Percentiles rank a stretch among this genome's conserved stretches.
These are phyloP conservation scores for Candidula unifasciata DNA, from an alignment of 2,888 invertebrate species.

Conservation along the genomic window DNA sequence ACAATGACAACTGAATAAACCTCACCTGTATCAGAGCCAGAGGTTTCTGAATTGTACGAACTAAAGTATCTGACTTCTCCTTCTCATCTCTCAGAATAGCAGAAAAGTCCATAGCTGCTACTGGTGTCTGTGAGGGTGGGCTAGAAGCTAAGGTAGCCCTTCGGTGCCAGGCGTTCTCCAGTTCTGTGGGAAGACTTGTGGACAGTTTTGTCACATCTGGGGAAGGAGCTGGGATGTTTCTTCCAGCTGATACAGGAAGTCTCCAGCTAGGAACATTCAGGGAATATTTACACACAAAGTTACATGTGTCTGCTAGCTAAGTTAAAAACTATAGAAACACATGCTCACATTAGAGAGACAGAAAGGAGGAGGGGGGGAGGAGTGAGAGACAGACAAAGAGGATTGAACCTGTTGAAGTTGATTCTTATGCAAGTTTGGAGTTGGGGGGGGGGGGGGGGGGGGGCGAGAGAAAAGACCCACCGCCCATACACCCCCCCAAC, in stretches of 20 bases:
- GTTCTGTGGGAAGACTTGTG: conserved; percentile 34
- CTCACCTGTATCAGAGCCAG: conserved; percentile 86
- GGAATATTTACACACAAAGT: background rate
- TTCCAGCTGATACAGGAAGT: conserved; percentile 23
- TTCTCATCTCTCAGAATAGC: conserved; percentile 86
- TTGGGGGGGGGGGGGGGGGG: too few species aligned
- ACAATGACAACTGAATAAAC: background rate
- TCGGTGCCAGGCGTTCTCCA: conserved; percentile 54
- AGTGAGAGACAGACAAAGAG: too few species aligned
- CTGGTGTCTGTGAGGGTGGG: conserved; percentile 36
- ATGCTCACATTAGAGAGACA: too few species aligned
- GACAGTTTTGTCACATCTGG: background rate
- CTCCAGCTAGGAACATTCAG: conserved; percentile 15
- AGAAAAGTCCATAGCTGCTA: conserved; percentile 71
- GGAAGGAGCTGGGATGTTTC: background rate
- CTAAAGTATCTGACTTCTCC: conserved; percentile 85
- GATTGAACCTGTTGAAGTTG: too few species aligned
- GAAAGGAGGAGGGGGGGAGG: too few species aligned
- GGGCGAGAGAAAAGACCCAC: too few species aligned
- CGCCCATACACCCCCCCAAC: too few species aligned
- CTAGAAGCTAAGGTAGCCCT: conserved; percentile 39
- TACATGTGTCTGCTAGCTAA: too few species aligned
- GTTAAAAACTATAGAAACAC: too few species aligned
- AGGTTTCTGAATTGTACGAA: conserved; percentile 86
- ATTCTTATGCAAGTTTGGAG: too few species aligned